Conservation (phyloP, 2,113 vertebrate genomes). For the Bagarius yarrelli region DNA sequence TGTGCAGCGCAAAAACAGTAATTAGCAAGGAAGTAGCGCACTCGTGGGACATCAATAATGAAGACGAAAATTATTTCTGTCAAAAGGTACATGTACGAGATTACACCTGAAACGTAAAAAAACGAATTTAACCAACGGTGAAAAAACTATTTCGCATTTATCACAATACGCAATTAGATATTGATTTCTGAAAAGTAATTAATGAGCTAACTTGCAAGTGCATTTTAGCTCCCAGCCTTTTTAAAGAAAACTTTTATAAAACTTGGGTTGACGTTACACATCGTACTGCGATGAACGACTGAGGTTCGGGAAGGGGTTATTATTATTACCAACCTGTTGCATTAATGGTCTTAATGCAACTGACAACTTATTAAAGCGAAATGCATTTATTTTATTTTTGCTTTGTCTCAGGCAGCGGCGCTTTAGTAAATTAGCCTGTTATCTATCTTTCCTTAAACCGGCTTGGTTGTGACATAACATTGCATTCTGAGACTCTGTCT, state of each 20-base stretch:
- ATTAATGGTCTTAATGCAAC: too few relatives aligned
- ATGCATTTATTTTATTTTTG: too few relatives aligned
- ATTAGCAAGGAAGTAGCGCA: conserved; percentile 32
- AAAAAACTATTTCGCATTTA: conserved; percentile 17
- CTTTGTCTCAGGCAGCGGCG: too few relatives aligned
- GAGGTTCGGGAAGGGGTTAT: background rate
- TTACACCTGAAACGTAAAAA: background rate
- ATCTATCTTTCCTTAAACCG: too few relatives aligned
- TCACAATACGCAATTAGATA: conserved; percentile 10
- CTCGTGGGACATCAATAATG: conserved; percentile 9
- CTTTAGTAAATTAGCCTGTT: too few relatives aligned
- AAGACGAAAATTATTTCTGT: background rate
- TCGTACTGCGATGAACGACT: background rate
- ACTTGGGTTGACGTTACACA: background rate
- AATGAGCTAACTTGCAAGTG: background rate
- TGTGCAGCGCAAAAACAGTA: conserved; percentile 30
- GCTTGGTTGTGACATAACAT: too few relatives aligned
- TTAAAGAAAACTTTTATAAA: background rate
- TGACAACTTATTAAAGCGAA: too few relatives aligned
- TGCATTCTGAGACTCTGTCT: too few relatives aligned
- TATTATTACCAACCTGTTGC: too few relatives aligned
- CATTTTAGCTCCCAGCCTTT: background rate
- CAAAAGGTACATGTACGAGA: background rate
- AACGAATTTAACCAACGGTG: background rate
- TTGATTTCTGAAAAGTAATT: background rate